Evolutionary conservation across 1,140 invertebrate genomes (phyloP), one percentile per base, ranked within the genome.

Genomic region (Bombus waltoni): DNA sequence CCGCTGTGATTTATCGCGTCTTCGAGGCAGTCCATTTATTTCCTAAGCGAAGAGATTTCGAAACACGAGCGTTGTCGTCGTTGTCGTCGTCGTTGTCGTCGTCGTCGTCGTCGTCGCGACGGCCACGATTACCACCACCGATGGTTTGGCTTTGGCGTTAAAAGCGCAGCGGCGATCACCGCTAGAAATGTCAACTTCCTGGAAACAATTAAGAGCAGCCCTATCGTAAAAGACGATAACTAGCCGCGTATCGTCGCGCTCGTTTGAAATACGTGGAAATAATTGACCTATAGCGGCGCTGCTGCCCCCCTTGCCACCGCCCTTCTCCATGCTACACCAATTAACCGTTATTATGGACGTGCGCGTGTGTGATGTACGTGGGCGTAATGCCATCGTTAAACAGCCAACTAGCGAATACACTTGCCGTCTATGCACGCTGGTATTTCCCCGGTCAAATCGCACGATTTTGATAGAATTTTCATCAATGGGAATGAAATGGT

Each of bases 301-400:
- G n/a, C 74, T 80, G 42, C 73, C 42, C 28, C 8, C 18, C 13
- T 15, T 38, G 10, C 25, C 74, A 3, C 25, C 13, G 2, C 74
- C 11, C 15, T 32, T n/a, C 74, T 32, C 71, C 47, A 47, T 13
- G 82, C 75, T 79, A 65, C 83, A 83, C 83, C 92, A 93, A 92
- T 94, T 91, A 94, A 91, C 83, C 86, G 83, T 93, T 93, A 93
- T 94, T 90, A 86, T 81, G 76, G 85, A 84, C 86, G 85, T 80
- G 73, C 73, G 47, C 83, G 83, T 90, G 88, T 86, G 87, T 59
- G 44, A 47, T 47, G 57, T 75, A 32, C 32, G 89, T 90, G 91
- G 83, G 85, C 87, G 90, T 89, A 89, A 92, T 92, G 82, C 79
- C 86, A 84, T 90, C 87, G 86, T 78, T 88, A 87, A 93, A 92